Base-by-base conservation (phyloP, 2,888 invertebrate species). In the Adineta ricciae region DNA sequence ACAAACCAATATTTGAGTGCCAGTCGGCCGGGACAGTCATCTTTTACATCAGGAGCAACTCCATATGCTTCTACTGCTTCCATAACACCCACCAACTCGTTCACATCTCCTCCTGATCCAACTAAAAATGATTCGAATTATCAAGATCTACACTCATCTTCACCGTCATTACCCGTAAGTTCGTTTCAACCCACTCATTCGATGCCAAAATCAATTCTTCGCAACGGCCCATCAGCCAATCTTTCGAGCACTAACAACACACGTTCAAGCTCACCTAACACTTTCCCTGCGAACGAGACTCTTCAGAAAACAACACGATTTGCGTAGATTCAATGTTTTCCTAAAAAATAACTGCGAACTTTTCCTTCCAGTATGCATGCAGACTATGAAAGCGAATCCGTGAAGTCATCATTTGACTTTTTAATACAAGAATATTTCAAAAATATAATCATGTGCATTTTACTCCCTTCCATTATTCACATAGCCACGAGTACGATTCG, bases 131-230 rank as follows among this genome's bases (percentile, higher is more conserved):
- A 0, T 27, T 19, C 16, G 16, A 64, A 64, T 36, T 27, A 32
- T 27, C 0, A 19, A 27, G 32, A 64, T 64, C 19, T 32, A 19
- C 4, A 14, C 27, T 14, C 14, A 14, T 56, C 27, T 8, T 11
- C 56, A 27, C 50, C 19, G 9, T 19, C 50, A 2, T 9, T 50
- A 50, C 11, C 19, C 3, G 2, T n/a, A 56, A 56, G 14, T n/a
- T n/a, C 56, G 19, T n/a, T 24, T 78, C 41, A 78, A 78, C 2
- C 16, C 24, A 19, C 2, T 8, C 24, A 32, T 41, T 38, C 38
- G n/a, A 41, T 38, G 24, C 78, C 78, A 1, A 38, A 41, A n/a
- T 78, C 78, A 24, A 78, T 78, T 78, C 78, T 78, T 41, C 78
- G 78, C n/a, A 38, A 38, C n/a, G 41, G 24, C 38, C 19, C 41